Evolutionary conservation across 2,888 invertebrate species (phyloP), one percentile per base, ranked within the genome.

Genomic region (Macrophya annulata): DNA sequence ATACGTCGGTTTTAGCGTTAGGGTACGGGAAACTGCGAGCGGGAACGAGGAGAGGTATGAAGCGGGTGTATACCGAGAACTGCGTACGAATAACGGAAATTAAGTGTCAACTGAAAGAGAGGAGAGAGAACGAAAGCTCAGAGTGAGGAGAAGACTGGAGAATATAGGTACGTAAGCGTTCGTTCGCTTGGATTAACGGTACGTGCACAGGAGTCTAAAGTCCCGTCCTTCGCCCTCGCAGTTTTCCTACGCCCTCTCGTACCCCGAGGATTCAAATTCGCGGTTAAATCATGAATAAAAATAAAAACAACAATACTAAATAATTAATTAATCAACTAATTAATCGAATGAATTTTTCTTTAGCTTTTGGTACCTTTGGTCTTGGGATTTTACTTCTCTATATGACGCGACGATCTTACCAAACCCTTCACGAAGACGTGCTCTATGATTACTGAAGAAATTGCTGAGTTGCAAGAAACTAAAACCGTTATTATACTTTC

Each of bases 71-170:
- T 85, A 87, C 89, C 87, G 89, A 90, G 90, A 89, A 90, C 91
- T 91, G 91, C 90, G 92, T 92, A 92, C 92, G 92, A 92, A 93
- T 93, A 93, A 91, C 93, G 93, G 93, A 93, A 93, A 93, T 93
- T 93, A 93, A 93, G 93, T 93, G 93, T 93, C 93, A 93, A 93
- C 92, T 89, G 89, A 91, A 90, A 90, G 89, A 90, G 90, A 88
- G 89, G 84, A 87, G 88, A 88, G 88, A 59, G 68, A n/a, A n/a
- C 74, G 82, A 77, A 31, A 72, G 85, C 77, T 65, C 51, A 87
- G 87, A 87, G 88, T 86, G 88, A 87, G 87, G 81, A 85, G 68
- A 85, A 85, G 88, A 85, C 88, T 74, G 71, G 88, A 90, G 90
- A 89, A 89, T 88, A 89, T 89, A 90, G 89, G 89, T 88, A 89